Percentiles rank a stretch among this genome's conserved stretches.
These are phyloP conservation scores for Aplysia californica DNA, from an alignment of 1,140 invertebrate genomes.

Conservation along the genomic window DNA sequence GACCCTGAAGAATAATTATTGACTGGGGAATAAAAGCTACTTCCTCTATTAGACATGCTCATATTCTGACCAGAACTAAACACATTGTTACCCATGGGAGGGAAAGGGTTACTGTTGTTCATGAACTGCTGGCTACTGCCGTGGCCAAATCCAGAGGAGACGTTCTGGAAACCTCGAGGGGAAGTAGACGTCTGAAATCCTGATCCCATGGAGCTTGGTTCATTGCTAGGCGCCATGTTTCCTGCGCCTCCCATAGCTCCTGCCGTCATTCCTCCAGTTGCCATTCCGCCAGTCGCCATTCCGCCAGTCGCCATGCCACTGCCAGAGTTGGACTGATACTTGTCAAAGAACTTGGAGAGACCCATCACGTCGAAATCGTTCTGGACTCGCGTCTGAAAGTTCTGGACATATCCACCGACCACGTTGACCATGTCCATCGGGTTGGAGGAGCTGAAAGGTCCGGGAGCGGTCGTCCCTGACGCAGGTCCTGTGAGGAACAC, in stretches of 20 bases:
- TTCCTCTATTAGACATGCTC: background rate
- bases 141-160: background rate
- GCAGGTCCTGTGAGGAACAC: too few species aligned
- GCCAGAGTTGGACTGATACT: background rate
- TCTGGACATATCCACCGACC: too few species aligned
- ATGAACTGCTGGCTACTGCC: background rate
- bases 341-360: constrained; percentile 4
- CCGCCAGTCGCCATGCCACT: background rate
- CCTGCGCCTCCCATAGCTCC: too few species aligned
- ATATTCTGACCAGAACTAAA: background rate
- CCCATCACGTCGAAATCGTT: background rate
- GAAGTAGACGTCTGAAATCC: too few species aligned
- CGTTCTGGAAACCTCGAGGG: too few species aligned
- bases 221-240: too few species aligned
- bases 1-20: too few species aligned
- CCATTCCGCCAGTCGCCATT: too few species aligned
- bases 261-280: too few species aligned
- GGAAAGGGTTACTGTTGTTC: background rate
- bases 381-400: background rate
- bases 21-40: background rate
- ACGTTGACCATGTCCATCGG: too few species aligned
- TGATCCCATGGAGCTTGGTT: too few species aligned
- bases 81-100: background rate
- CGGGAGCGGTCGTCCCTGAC: too few species aligned
- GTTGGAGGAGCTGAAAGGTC: background rate